Evolutionary conservation across 1,140 invertebrate genomes (phyloP).

Genomic region (Papilio polytes): DNA sequence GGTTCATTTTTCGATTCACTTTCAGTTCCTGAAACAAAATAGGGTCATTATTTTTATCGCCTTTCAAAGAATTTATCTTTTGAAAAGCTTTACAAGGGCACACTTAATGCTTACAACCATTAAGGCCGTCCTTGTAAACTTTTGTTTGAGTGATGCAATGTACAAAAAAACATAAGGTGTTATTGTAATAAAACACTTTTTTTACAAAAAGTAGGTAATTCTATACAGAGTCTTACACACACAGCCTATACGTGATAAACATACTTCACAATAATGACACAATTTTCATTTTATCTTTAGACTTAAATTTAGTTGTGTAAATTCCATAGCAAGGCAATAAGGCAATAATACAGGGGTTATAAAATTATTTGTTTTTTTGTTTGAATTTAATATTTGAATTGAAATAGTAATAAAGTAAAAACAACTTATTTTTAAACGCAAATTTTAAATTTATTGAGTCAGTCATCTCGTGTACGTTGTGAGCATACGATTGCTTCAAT

Average conservation of each 20-base stretch:
- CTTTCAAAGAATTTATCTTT: constrained; percentile 7
- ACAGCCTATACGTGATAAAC: neutral
- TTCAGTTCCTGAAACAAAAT: constrained; percentile 25
- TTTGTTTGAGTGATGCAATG: neutral
- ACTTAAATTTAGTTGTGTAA: neutral
- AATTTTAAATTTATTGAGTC: neutral
- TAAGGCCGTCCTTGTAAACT: neutral
- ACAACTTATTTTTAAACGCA: neutral
- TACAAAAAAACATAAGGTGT: neutral
- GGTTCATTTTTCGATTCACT: constrained; percentile 20
- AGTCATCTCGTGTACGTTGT: neutral
- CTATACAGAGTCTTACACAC: too few relatives aligned
- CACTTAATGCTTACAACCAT: constrained; percentile 9
- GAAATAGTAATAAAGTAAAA: neutral
- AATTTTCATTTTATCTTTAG: neutral
- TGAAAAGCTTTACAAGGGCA: neutral
- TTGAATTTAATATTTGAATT: neutral
- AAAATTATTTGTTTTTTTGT: neutral
- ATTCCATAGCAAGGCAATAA: neutral
- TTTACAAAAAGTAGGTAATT: neutral
- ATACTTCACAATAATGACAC: neutral
- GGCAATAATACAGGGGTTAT: neutral
- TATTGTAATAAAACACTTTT: neutral
- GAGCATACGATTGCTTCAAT: constrained; percentile 6
- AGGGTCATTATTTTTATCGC: constrained; percentile 20